Evolutionary conservation across 2,888 invertebrate genomes (phyloP), one percentile per base, ranked within the genome.

Genomic region (Halocaridina rubra): DNA sequence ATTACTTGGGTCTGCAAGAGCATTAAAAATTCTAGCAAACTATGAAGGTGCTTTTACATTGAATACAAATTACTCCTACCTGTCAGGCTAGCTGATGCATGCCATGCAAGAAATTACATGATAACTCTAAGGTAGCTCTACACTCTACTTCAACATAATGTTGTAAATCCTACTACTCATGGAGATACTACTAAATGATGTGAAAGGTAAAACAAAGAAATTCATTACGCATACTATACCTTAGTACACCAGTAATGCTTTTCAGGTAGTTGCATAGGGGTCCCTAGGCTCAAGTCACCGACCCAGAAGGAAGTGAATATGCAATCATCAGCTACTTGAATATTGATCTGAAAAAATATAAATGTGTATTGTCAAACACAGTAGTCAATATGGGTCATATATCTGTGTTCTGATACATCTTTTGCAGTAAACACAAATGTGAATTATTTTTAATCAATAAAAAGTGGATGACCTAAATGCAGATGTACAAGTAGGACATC

Each of bases 201-300:
- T n/a, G n/a, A n/a, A n/a, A n/a, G n/a, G n/a, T n/a, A n/a, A n/a
- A n/a, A n/a, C n/a, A n/a, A n/a, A n/a, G n/a, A n/a, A n/a, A n/a
- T n/a, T n/a, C n/a, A n/a, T n/a, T n/a, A n/a, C n/a, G n/a, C n/a
- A n/a, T n/a, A 24, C 53, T 67, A 53, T 19, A 81, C 81, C 81
- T 67, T 81, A 4, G 81, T 67, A 27, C 81, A 81, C 81, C 81
- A 81, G 30, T 53, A 29, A 24, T 81, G 46, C 24, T 81, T 81
- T n/a, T 19, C 46, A 22, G 81, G 81, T 24, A 81, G 75, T 22
- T 75, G 76, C 69, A 76, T 67, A 22, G 81, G 81, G 2, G 16
- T 19, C 16, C 19, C 32, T 32, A 81, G 8, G 67, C 67, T 22
- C 0, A 81, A 22, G 76, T 81, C 75, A 22, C 7, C 46, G 27